Percentiles rank a stretch among this genome's conserved stretches.
These are phyloP conservation scores for Drosophila koepferae DNA, from an alignment of 2,888 invertebrate species.

Conservation along the genomic window DNA sequence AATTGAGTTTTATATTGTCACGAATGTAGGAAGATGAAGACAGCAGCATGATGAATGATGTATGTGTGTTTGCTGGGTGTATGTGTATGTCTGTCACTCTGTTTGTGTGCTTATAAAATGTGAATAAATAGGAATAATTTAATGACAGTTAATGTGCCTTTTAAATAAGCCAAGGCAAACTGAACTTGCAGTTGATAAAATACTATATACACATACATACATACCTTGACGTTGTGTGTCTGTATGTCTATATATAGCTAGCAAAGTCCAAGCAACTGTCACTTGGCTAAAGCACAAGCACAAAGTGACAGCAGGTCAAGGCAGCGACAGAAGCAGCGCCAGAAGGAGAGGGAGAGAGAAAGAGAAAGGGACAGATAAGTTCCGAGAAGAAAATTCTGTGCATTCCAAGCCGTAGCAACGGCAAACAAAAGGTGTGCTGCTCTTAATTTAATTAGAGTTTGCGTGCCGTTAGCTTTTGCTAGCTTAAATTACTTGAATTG, in stretches of 20 bases:
- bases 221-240: not conserved
- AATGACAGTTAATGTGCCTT: conserved; percentile 63
- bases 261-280: conserved; percentile 4
- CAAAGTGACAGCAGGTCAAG: conserved; percentile 32
- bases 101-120: conserved; percentile 17
- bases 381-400: conserved; percentile 5
- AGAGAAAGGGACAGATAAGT: not conserved
- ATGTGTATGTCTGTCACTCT: not conserved
- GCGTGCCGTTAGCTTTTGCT: conserved; percentile 43
- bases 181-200: not conserved
- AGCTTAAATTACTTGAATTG: conserved; percentile 26
- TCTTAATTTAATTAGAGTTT: conserved; percentile 78
- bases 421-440: conserved; percentile 73
- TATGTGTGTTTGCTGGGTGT: conserved; percentile 1
- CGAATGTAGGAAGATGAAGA: conserved; percentile 35
- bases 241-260: not conserved
- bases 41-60: conserved; percentile 55
- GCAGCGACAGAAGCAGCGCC: not conserved
- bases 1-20: conserved; percentile 67
- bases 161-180: conserved; percentile 36
- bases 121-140: conserved; percentile 61
- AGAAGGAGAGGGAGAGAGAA: not conserved
- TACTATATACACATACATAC: not conserved
- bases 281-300: conserved; percentile 5
- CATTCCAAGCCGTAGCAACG: conserved; percentile 53